Evolutionary conservation across 2,797 vertebrate genomes (phyloP), one percentile per base, ranked within the genome.

Genomic region (Hypotaenidia philippensis): DNA sequence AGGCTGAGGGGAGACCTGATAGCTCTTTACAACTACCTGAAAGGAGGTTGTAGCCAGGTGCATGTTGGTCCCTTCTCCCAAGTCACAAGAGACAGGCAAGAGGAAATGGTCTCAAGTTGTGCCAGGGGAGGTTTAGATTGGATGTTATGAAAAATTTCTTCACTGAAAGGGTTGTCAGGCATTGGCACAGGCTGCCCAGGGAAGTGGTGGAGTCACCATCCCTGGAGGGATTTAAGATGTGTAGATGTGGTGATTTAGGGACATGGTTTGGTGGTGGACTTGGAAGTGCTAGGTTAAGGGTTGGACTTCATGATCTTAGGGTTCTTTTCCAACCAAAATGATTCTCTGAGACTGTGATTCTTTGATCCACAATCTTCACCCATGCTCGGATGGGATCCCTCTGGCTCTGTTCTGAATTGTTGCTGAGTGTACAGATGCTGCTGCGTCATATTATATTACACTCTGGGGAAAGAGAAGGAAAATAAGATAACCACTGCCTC

Each of bases 311-410:
- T 41, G 22, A 22, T 38, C 21, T 66, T 4, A 11, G 44, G 17
- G 13, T 5, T n/a, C 32, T 55, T 87, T 93, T 63, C 59, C 53
- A 41, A 6, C 15, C 26, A 18, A 4, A 52, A 16, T 38, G 4
- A 29, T 45, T 78, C 38, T 50, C 6, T 17, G 18, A 31, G 7
- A n/a, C 5, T 59, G 0, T 63, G 52, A 27, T 61, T 69, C 45
- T n/a, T 3, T 49, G 19, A 44, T 34, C 27, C 40, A 21, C 27
- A 32, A n/a, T 40, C 45, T 55, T 69, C 45, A 25, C 20, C 36
- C n/a, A 40, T 2, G 4, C 34, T 13, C 0, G 0, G 5, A 0
- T 56, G 45, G 59, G 61, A 90, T 0, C 5, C 8, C 45, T 41
- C 53, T 84, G 72, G 26, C 23, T 22, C 31, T 65, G 47, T 18